A percentile compares a stretch with the other conserved stretches of the same genome.
Conservation (phyloP, 2,888 invertebrate genomes). For the Lobophora halterata region DNA sequence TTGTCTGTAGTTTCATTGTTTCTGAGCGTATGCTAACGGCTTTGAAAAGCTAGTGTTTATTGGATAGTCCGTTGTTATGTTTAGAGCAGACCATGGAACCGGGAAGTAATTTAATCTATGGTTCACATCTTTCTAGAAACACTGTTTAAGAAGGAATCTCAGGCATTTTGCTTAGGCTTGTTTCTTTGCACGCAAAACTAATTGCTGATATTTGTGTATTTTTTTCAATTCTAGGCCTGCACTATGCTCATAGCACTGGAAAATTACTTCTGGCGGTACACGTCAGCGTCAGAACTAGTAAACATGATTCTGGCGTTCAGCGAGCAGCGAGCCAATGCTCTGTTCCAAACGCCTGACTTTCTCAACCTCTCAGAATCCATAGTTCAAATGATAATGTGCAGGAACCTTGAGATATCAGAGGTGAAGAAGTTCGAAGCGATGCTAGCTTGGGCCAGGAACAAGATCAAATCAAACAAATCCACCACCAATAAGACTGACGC, state of each 20-base stretch:
- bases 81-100: no score
- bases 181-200: no score
- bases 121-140: no score
- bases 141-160: no score
- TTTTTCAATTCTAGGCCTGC: slow-evolving; percentile 83
- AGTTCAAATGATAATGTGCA: slow-evolving; percentile 96
- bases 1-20: no score
- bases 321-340: slow-evolving; percentile 91
- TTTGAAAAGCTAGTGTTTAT: no score
- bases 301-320: slow-evolving; percentile 96
- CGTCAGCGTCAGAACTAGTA: slow-evolving; percentile 94
- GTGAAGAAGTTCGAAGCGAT: slow-evolving; percentile 96
- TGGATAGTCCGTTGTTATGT: no score
- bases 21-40: no score
- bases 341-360: slow-evolving; percentile 92
- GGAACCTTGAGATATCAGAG: slow-evolving; percentile 94
- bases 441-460: slow-evolving; percentile 93
- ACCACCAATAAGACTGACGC: slow-evolving; percentile 90
- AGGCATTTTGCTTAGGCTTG: no score
- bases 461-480: slow-evolving; percentile 86
- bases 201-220: neutral
- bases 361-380: slow-evolving; percentile 94
- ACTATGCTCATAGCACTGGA: slow-evolving; percentile 95
- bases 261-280: slow-evolving; percentile 97
- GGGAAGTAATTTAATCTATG: no score